phyloP scores from a whole-genome alignment of 2,113 vertebrate genomes.

The Cyprinodon brontotheroides region DNA sequence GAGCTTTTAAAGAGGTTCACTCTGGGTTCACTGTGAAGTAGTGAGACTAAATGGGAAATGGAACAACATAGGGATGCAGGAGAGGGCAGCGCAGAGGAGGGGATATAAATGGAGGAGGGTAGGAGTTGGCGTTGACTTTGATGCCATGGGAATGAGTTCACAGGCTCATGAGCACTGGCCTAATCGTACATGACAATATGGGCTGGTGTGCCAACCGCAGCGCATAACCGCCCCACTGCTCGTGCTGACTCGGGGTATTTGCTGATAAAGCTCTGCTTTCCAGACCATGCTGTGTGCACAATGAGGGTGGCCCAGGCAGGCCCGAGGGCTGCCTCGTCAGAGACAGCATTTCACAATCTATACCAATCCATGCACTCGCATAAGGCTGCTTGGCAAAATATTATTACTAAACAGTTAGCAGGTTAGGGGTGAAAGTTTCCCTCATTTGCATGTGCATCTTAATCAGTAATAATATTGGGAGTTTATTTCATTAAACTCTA shows the following conservation, averaged over 20 bases:
- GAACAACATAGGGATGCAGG: slow-evolving; percentile 28
- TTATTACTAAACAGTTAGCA: slow-evolving; percentile 59
- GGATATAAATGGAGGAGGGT: slow-evolving; percentile 51
- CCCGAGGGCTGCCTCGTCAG: slow-evolving; percentile 60
- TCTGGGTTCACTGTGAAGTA: slow-evolving; percentile 29
- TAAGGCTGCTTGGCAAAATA: slow-evolving; percentile 49
- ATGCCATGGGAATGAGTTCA: slow-evolving; percentile 77
- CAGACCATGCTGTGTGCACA: slow-evolving; percentile 74
- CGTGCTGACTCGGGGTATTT: slow-evolving; percentile 78
- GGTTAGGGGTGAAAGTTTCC: slow-evolving; percentile 45
- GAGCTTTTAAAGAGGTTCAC: slow-evolving; percentile 35
- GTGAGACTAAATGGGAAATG: slow-evolving; percentile 36
- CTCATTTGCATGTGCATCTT: background rate
- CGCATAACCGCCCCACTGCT: slow-evolving; percentile 70
- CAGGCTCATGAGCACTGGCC: slow-evolving; percentile 72
- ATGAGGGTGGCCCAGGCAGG: slow-evolving; percentile 66
- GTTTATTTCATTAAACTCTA: background rate
- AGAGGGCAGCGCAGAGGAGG: slow-evolving; percentile 49
- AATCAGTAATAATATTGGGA: background rate
- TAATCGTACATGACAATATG: slow-evolving; percentile 82
- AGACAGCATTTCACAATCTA: slow-evolving; percentile 39
- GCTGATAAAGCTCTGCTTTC: slow-evolving; percentile 78
- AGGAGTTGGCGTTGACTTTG: slow-evolving; percentile 54
- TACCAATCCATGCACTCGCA: slow-evolving; percentile 31
- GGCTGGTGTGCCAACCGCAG: slow-evolving; percentile 80